Base-by-base conservation (phyloP, 2,888 invertebrate genomes). In the Chrysolina americana region DNA sequence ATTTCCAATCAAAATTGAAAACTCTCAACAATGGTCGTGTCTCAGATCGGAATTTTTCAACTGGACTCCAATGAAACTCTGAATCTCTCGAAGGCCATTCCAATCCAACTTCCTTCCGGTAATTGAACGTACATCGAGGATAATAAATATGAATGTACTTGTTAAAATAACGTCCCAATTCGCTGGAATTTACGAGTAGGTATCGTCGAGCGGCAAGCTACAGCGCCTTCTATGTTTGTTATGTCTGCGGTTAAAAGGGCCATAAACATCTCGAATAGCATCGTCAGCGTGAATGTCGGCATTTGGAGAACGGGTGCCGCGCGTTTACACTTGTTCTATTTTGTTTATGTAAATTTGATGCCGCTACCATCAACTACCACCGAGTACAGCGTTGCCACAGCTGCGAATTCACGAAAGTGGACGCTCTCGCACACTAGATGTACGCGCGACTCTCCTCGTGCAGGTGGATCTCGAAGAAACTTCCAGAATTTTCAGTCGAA, bases 311-410 rank as follows among this genome's bases (percentile, higher is more conserved):
- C 79, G 76, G 76, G 78, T 80, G 77, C 78, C 80, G 75, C 77
- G 78, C 79, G 74, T 82, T 83, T 80, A 82, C 82, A 83, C 82
- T 82, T 83, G 82, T 82, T 81, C 81, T 82, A 81, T 82, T 83
- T 82, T 81, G 82, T 83, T 82, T 82, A 82, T 83, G 82, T 79
- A 83, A 83, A 83, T 81, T 81, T 78, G 66, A 74, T 70, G 77
- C 73, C 71, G 63, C 50, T 13, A 53, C 68, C 68, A 56, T 68
- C 68, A 68, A 68, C 50, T 36, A 68, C 50, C 53, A 68, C 59
- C 3, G n/a, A n/a, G n/a, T n/a, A n/a, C 68, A n/a, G 28, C 15
- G 68, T 68, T 68, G 68, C 68, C 68, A 53, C 19, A 19, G 41
- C 59, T 59, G 59, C 28, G 28, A 13, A 59, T 23, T n/a, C 15